A percentile compares a stretch with the other conserved stretches of the same genome.
Conservation (phyloP, 2,888 invertebrate species). For the Campoplex nolae region DNA sequence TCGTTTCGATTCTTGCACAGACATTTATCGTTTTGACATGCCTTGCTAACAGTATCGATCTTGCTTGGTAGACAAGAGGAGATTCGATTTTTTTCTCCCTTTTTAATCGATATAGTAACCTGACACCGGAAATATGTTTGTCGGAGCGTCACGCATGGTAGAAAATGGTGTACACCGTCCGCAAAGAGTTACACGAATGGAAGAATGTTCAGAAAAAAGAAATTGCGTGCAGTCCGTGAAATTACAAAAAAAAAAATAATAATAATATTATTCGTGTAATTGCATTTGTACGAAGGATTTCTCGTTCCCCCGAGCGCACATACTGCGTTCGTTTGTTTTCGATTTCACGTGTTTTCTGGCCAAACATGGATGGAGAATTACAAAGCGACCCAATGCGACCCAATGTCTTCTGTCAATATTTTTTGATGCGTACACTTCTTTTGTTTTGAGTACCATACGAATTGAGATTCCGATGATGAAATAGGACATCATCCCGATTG, state of each 20-base stretch:
- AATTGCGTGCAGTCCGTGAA: slow-evolving; percentile 10
- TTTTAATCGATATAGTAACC: slow-evolving; percentile 14
- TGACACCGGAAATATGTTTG: slow-evolving; percentile 8
- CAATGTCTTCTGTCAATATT: slow-evolving; percentile 32
- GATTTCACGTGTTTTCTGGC: neutral
- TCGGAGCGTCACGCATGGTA: neutral
- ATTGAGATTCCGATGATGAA: neutral
- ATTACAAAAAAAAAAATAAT: slow-evolving; percentile 15
- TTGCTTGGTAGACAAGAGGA: neutral
- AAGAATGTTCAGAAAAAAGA: slow-evolving; percentile 1
- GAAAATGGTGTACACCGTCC: slow-evolving; percentile 3
- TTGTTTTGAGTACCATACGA: neutral
- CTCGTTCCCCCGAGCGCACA: neutral
- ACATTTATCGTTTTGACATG: slow-evolving; percentile 48
- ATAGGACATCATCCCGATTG: neutral
- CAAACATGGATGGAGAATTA: slow-evolving; percentile 6
- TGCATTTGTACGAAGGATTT: slow-evolving; percentile 3
- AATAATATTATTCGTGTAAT: neutral
- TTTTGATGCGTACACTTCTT: neutral
- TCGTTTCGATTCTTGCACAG: slow-evolving; percentile 46
- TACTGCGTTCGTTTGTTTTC: slow-evolving; percentile 1
- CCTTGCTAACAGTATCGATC: slow-evolving; percentile 25
- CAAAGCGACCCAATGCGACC: neutral
- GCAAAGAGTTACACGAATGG: slow-evolving; percentile 22
- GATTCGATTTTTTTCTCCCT: slow-evolving; percentile 9